A percentile compares a stretch with the other conserved stretches of the same genome.
phyloP scores from a whole-genome alignment of 2,797 vertebrate genomes.

The Spinibarbus caldwelli region DNA sequence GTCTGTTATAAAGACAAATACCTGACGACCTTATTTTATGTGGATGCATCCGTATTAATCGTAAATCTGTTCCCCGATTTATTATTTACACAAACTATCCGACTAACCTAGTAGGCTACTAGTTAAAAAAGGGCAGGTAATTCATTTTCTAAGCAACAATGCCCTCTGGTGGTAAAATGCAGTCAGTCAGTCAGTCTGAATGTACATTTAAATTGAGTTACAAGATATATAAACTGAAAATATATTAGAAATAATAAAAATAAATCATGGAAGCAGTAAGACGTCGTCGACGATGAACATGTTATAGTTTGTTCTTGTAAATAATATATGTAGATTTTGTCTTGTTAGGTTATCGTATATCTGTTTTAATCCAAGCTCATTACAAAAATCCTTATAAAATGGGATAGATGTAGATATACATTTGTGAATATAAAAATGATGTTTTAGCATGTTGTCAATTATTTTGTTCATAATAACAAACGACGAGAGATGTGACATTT shows the following conservation, averaged over 20 bases:
- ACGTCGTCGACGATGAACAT: not conserved
- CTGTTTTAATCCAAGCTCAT: no score
- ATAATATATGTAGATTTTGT: not conserved
- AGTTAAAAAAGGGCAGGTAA: not conserved
- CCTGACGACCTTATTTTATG: not conserved
- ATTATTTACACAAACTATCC: not conserved
- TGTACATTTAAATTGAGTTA: not conserved
- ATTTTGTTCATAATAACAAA: not conserved
- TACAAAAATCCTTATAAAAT: not conserved
- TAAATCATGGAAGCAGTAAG: not conserved
- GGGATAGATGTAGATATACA: no score
- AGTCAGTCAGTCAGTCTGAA: not conserved
- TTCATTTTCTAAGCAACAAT: not conserved
- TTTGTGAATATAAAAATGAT: not conserved
- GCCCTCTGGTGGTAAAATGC: constrained; percentile 27
- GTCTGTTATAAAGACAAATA: not conserved
- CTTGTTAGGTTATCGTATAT: not conserved
- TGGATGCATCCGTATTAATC: not conserved
- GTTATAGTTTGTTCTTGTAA: not conserved
- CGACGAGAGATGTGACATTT: not conserved
- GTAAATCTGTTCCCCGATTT: not conserved
- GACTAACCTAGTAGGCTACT: not conserved
- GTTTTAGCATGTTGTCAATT: not conserved
- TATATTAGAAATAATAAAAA: not conserved
- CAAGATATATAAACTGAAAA: not conserved